phyloP scores from a whole-genome alignment of 2,888 invertebrate species.

The Dascillus cervinus region DNA sequence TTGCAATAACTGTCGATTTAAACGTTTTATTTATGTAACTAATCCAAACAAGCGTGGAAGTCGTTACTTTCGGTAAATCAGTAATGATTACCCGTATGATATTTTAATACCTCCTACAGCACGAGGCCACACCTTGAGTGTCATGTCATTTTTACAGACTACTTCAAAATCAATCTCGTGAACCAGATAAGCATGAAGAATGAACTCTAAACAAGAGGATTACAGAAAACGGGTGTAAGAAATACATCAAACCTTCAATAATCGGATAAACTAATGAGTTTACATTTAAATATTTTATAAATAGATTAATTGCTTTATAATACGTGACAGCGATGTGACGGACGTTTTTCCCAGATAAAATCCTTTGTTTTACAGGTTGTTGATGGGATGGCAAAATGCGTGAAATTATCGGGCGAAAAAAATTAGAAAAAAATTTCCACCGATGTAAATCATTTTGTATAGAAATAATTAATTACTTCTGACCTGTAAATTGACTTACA shows the following conservation, averaged over 20 bases:
- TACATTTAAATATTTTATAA: conserved; percentile 34
- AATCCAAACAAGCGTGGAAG: too few species aligned
- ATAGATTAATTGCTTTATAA: conserved; percentile 24
- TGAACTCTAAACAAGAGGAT: conserved; percentile 9
- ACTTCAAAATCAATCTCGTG: conserved; percentile 6
- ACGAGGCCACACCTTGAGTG: conserved; percentile 8
- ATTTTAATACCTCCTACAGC: conserved; percentile 2
- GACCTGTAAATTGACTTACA: too few species aligned
- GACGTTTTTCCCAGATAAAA: conserved; percentile 2
- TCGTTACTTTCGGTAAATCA: too few species aligned
- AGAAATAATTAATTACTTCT: too few species aligned
- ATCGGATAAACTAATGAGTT: conserved; percentile 36
- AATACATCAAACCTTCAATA: conserved; percentile 13
- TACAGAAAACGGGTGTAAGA: conserved; percentile 5
- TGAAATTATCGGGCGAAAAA: too few species aligned
- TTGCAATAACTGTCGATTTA: conserved; percentile 15
- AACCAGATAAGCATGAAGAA: conserved; percentile 8
- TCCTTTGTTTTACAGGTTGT: background rate
- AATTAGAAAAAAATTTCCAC: too few species aligned
- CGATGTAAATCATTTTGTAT: too few species aligned
- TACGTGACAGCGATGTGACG: conserved; percentile 13
- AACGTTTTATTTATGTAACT: conserved; percentile 7
- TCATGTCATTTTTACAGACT: conserved; percentile 7
- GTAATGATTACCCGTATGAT: too few species aligned
- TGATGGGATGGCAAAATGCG: background rate